These are phyloP conservation scores for Koerneria pararmatus DNA, from an alignment of 2,888 invertebrate species.

Conservation along the genomic window DNA sequence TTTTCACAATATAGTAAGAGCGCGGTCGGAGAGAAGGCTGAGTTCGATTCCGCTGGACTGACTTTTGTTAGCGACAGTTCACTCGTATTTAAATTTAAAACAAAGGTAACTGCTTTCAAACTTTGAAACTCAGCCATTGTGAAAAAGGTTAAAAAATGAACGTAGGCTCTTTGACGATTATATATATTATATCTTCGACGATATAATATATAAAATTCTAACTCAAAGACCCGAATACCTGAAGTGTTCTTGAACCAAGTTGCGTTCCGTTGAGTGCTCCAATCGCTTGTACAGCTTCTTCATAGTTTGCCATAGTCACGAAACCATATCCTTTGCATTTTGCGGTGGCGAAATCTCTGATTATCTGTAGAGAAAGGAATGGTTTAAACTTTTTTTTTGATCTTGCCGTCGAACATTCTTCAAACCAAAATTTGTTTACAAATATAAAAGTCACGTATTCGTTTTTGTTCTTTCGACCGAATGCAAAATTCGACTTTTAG, in stretches of 20 bases:
- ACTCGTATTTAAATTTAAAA: too few species aligned
- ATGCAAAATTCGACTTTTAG: too few species aligned
- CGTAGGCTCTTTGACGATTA: too few species aligned
- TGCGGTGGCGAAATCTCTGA: constrained; percentile 87
- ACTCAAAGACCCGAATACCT: constrained; percentile 67
- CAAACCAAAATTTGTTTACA: neutral
- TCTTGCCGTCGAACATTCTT: neutral
- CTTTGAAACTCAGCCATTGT: neutral
- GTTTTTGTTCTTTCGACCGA: too few species aligned
- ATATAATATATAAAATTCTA: neutral
- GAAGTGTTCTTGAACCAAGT: constrained; percentile 86
- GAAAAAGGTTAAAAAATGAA: too few species aligned
- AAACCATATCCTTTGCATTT: constrained; percentile 98
- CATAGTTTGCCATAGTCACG: constrained; percentile 96
- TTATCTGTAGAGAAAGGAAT: constrained; percentile 64
- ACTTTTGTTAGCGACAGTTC: too few species aligned
- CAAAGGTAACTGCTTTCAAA: neutral
- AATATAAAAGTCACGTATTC: neutral
- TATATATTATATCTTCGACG: too few species aligned
- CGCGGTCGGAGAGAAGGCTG: too few species aligned
- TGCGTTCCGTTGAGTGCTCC: constrained; percentile 93
- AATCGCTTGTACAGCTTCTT: constrained; percentile 91
- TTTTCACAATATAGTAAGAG: too few species aligned
- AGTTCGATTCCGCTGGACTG: too few species aligned
- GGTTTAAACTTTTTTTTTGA: neutral